Base-by-base conservation (phyloP, 2,888 invertebrate species). In the Leptopilina myrica region DNA sequence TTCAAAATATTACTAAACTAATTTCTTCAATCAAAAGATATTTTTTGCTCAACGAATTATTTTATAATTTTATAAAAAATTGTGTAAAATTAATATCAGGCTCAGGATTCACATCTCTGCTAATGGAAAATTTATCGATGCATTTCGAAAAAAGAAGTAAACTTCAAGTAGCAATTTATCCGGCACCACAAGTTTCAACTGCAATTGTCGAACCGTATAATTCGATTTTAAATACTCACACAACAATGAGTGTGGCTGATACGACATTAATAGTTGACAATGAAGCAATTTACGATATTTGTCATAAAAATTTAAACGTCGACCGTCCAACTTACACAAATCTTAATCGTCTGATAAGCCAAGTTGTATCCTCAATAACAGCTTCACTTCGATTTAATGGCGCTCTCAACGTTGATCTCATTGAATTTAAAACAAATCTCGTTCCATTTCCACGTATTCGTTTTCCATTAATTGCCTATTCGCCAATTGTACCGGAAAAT, bases 381-480 rank as follows among this genome's bases (percentile, higher is more conserved):
- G 96, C 97, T 0, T 97, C 97, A 14, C 92, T 97, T 82, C 93
- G 97, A 77, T 97, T 97, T 90, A 96, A 96, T 89, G 97, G 97
- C 49, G 96, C 97, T 6, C 94, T 97, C 84, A 97, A 97, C 89
- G 97, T 97, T 33, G 97, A 97, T 91, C 93, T 97, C 76, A 97
- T 95, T 43, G 97, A 97, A 92, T 97, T 97, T 92, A 97, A 97
- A 93, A 96, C 96, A 1, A 97, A 97, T 92, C 92, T 97, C 84
- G 96, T 97, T 69, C 98, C 98, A 0, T 98, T 96, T 91, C 98
- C 98, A 0, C 93, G 98, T 76, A 98, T 98, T 85, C 98, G 98
- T 91, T 97, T 97, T 91, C 97, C 97, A 0, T 94, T 95, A 65
- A 95, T 95, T 4, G 94, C 95, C 0, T 95, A 95, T 86, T 95